Evolutionary conservation across 2,888 invertebrate genomes (phyloP).

Genomic region (Acanthoscelides obtectus): DNA sequence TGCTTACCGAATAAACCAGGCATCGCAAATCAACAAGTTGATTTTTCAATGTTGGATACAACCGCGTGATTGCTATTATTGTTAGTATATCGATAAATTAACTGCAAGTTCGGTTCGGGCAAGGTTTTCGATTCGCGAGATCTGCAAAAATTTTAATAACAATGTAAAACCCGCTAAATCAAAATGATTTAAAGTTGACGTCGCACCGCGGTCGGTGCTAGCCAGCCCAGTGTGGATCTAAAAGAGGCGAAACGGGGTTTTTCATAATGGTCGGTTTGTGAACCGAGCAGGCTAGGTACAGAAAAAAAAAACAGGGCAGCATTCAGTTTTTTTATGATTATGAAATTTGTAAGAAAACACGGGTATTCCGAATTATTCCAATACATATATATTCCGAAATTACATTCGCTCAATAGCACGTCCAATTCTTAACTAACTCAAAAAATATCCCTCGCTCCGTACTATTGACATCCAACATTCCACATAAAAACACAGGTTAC

Average conservation of each 20-base stretch:
- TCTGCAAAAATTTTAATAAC: conserved; percentile 3
- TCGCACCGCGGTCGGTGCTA: neutral
- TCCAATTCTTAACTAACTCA: no score
- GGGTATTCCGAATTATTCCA: no score
- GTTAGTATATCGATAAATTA: neutral
- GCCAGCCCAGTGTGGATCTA: neutral
- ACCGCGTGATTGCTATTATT: neutral
- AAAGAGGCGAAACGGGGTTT: neutral
- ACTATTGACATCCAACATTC: no score
- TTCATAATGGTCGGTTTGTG: neutral
- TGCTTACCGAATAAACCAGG: neutral
- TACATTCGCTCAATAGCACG: no score
- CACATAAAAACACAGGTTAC: no score
- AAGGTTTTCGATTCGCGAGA: neutral
- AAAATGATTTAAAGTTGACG: neutral
- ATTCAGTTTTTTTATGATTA: neutral
- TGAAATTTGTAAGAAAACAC: no score
- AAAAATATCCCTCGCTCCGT: no score
- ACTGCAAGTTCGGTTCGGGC: neutral
- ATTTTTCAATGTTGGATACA: neutral
- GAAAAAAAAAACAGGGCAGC: neutral
- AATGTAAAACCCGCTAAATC: conserved; percentile 1
- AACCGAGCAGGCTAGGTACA: neutral
- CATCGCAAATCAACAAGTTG: neutral
- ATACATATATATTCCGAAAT: no score